phyloP scores from a whole-genome alignment of 2,113 vertebrate species.

The Arenaria interpres region DNA sequence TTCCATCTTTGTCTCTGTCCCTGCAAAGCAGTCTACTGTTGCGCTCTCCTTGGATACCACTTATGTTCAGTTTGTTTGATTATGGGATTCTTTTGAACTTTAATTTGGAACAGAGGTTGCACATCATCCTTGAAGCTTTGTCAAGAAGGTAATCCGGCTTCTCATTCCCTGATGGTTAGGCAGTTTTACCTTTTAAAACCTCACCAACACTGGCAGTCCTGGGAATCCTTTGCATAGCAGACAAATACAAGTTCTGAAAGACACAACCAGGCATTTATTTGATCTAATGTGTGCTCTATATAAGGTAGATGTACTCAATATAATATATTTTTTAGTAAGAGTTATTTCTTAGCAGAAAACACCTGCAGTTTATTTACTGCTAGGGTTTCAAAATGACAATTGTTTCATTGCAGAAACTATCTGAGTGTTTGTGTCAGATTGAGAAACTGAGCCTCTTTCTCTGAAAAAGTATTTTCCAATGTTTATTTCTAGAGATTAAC shows the following conservation, averaged over 20 bases:
- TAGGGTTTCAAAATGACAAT: neutral
- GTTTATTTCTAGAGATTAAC: neutral
- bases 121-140: neutral
- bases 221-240: neutral
- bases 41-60: neutral
- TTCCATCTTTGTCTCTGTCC: neutral
- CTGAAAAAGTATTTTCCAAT: neutral
- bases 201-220: neutral
- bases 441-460: neutral
- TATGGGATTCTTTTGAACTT: slow-evolving; percentile 32
- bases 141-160: slow-evolving; percentile 4
- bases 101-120: neutral
- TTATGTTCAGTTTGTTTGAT: slow-evolving; percentile 11
- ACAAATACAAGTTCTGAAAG: neutral
- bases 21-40: neutral
- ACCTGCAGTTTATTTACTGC: neutral
- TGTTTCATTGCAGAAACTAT: neutral
- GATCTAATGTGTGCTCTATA: neutral
- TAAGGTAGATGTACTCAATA: neutral
- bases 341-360: neutral
- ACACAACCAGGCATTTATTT: neutral
- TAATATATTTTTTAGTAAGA: neutral
- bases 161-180: neutral
- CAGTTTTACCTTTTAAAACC: neutral
- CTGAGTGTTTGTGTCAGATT: neutral